Conservation (phyloP, 2,888 invertebrate genomes). For the Caenorhabditis panamensis region DNA sequence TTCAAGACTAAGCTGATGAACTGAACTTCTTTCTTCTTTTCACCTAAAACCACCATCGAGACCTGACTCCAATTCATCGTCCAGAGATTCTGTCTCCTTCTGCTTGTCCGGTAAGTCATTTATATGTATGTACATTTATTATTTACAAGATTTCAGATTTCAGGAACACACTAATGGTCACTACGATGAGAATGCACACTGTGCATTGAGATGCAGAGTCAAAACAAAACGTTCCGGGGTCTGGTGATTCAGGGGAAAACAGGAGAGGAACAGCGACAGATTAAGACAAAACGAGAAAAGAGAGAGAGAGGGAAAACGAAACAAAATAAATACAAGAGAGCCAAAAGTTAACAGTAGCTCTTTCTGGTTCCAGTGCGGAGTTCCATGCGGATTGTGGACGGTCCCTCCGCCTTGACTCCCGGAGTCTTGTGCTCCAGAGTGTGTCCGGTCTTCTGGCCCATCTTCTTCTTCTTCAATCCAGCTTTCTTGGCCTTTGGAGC, state of each 20-base stretch:
- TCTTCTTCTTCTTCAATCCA: slow-evolving; percentile 31
- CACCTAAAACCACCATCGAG: too few relatives aligned
- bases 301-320: slow-evolving; percentile 23
- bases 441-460: background rate
- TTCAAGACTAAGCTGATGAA: too few relatives aligned
- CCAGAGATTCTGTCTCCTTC: too few relatives aligned
- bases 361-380: slow-evolving; percentile 58
- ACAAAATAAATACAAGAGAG: slow-evolving; percentile 13
- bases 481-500: slow-evolving; percentile 39
- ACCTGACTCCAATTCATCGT: too few relatives aligned
- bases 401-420: slow-evolving; percentile 4
- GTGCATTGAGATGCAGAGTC: slow-evolving; percentile 1
- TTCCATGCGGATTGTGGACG: slow-evolving; percentile 44
- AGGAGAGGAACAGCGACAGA: too few relatives aligned
- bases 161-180: background rate
- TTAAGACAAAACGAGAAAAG: too few relatives aligned
- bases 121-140: background rate
- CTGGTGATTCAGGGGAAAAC: too few relatives aligned
- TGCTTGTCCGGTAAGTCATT: background rate
- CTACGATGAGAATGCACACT: background rate
- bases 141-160: background rate
- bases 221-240: background rate
- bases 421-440: slow-evolving; percentile 39
- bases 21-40: too few relatives aligned
- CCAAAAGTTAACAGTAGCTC: slow-evolving; percentile 44